Evolutionary conservation across 30 jellyfish, hydroid and myxozoan genomes (phyloP).

Genomic region (Hydra vulgaris): DNA sequence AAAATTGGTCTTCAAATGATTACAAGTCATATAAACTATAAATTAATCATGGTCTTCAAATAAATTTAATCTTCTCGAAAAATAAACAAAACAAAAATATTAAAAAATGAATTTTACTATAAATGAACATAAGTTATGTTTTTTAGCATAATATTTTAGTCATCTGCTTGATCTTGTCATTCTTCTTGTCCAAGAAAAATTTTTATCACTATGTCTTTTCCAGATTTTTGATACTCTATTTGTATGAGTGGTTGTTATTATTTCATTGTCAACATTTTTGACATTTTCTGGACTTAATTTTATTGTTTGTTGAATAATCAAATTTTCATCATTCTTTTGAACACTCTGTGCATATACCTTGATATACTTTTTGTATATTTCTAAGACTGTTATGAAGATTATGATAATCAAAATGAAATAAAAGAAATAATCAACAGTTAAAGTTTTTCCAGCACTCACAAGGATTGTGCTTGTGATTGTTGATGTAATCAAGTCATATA

Average conservation of each 20-base stretch:
- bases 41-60: no score
- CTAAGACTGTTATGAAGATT: background rate
- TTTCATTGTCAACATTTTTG: background rate
- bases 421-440: background rate
- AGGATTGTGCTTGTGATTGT: background rate
- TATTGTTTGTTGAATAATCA: background rate
- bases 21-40: no score
- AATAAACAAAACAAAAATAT: no score
- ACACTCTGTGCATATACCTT: background rate
- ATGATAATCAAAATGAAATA: slow-evolving; percentile 1
- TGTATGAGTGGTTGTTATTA: background rate
- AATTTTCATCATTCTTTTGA: background rate
- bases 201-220: background rate
- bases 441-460: slow-evolving; percentile 17
- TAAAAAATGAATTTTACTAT: no score
- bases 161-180: no score
- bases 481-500: background rate
- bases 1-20: no score
- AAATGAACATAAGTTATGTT: no score
- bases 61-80: no score
- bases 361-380: background rate
- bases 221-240: background rate
- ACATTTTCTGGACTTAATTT: background rate
- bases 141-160: no score
- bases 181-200: background rate